Conservation (phyloP, 2,888 invertebrate species). For the Athetis lepigone region DNA sequence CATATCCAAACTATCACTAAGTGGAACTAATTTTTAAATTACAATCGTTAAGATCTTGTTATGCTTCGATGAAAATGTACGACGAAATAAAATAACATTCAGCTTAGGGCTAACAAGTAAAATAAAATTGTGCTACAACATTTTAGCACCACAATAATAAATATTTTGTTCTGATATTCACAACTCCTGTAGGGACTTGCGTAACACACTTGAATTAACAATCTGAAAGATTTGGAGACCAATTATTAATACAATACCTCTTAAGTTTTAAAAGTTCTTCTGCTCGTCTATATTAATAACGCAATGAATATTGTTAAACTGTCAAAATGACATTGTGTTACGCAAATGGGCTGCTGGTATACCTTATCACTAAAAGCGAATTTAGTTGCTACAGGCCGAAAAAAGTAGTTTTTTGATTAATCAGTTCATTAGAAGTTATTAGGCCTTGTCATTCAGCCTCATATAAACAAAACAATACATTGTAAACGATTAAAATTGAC, state of each 20-base stretch:
- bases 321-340: neutral
- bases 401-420: constrained; percentile 2
- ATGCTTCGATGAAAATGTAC: constrained; percentile 66
- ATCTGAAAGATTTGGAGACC: neutral
- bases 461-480: constrained; percentile 20
- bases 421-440: neutral
- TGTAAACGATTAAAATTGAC: constrained; percentile 50
- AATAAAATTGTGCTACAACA: constrained; percentile 81
- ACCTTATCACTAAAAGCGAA: constrained; percentile 40
- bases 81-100: constrained; percentile 75
- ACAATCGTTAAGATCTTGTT: constrained; percentile 60
- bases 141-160: constrained; percentile 82
- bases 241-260: neutral
- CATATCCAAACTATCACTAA: constrained; percentile 78
- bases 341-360: constrained; percentile 15
- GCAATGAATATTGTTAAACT: neutral
- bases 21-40: constrained; percentile 69
- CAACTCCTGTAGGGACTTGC: constrained; percentile 75
- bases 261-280: neutral
- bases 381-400: constrained; percentile 3
- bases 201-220: neutral
- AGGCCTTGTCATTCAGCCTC: constrained; percentile 16
- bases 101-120: constrained; percentile 67
- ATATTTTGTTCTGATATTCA: constrained; percentile 82
- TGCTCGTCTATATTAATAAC: neutral